phyloP scores from a whole-genome alignment of 2,113 vertebrate genomes.

The Syrmaticus mikado region DNA sequence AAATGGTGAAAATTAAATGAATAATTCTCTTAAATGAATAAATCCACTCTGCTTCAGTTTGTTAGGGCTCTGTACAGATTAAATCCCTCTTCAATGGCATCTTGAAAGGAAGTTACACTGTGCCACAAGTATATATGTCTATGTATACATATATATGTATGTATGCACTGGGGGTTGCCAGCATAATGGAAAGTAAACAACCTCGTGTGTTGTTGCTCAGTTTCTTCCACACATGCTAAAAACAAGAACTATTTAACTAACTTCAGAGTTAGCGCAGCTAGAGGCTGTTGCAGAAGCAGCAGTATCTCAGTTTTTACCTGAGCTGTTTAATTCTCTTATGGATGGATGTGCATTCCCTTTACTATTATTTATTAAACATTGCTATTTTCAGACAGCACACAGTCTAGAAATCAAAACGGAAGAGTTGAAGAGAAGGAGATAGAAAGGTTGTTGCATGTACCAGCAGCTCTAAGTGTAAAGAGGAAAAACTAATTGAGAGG shows the following conservation, averaged over 20 bases:
- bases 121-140: slow-evolving; percentile 2
- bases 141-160: background rate
- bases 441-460: background rate
- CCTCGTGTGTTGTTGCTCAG: background rate
- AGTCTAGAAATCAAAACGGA: background rate
- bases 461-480: background rate
- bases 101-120: slow-evolving; percentile 52
- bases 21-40: slow-evolving; percentile 80
- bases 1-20: slow-evolving; percentile 79
- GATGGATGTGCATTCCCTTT: background rate
- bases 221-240: background rate
- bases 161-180: background rate
- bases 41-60: slow-evolving; percentile 64
- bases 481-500: background rate
- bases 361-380: background rate
- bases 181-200: slow-evolving; percentile 50
- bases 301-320: background rate
- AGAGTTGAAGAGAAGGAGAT: background rate
- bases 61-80: slow-evolving; percentile 42
- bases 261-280: background rate
- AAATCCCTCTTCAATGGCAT: slow-evolving; percentile 50
- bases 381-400: background rate
- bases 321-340: background rate
- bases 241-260: background rate
- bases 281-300: background rate